phyloP scores from a whole-genome alignment of 2,113 vertebrate species.

The Vulpes vulpes region DNA sequence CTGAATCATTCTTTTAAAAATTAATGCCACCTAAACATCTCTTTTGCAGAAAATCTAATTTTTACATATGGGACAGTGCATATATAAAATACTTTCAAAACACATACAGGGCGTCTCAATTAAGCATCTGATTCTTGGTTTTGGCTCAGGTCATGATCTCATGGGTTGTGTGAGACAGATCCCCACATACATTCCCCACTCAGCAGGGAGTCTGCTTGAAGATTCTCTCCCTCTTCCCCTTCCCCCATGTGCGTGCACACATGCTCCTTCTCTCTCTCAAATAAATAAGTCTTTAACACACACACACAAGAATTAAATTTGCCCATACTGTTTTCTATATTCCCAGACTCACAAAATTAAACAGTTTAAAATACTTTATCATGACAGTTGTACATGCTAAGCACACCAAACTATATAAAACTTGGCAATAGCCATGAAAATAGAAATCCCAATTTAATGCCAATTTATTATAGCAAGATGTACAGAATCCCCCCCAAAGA shows the following conservation, averaged over 20 bases:
- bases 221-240: background rate
- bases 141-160: background rate
- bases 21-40: slow-evolving; percentile 1
- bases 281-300: background rate
- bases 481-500: background rate
- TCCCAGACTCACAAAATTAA: background rate
- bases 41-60: background rate
- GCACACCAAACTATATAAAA: slow-evolving; percentile 36
- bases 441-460: slow-evolving; percentile 15
- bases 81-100: slow-evolving; percentile 14
- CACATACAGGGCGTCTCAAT: background rate
- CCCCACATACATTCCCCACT: background rate
- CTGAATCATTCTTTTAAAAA: slow-evolving; percentile 24
- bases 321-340: background rate
- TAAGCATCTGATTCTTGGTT: background rate
- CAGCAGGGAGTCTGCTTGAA: background rate
- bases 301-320: slow-evolving; percentile 21
- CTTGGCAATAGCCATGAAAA: background rate
- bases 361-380: background rate
- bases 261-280: background rate
- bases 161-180: background rate
- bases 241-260: background rate
- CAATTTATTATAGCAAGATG: background rate
- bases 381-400: background rate
- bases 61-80: background rate